phyloP scores from a whole-genome alignment of 1,140 invertebrate species.

The Anadara kagoshimensis region DNA sequence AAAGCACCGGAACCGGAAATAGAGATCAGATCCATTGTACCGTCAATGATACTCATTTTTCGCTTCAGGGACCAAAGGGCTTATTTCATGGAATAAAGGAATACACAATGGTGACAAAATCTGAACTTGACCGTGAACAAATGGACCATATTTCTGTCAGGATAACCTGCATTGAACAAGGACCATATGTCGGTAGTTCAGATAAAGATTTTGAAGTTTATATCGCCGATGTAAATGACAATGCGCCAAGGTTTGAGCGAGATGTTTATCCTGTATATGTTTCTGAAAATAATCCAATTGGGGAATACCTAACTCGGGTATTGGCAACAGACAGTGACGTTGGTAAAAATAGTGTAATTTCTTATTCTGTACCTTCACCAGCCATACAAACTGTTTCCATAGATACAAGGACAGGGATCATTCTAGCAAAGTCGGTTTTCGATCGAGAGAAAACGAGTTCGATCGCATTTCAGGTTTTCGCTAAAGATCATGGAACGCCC shows the following conservation, averaged over 20 bases:
- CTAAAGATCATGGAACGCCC: slow-evolving; percentile 12
- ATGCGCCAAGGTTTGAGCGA: slow-evolving; percentile 19
- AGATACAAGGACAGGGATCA: slow-evolving; percentile 15
- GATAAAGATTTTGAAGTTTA: slow-evolving; percentile 74
- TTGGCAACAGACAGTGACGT: slow-evolving; percentile 26
- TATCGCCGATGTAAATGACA: slow-evolving; percentile 26
- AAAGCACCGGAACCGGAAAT: slow-evolving; percentile 48
- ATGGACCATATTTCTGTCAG: slow-evolving; percentile 14
- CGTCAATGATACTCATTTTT: no score
- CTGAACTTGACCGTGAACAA: no score
- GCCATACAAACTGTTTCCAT: slow-evolving; percentile 8
- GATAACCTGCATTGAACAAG: slow-evolving; percentile 7
- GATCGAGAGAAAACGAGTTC: slow-evolving; percentile 14
- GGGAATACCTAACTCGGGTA: slow-evolving; percentile 20
- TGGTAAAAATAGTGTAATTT: slow-evolving; percentile 15
- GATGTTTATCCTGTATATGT: slow-evolving; percentile 11
- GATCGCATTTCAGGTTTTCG: slow-evolving; percentile 20
- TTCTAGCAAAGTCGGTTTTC: slow-evolving; percentile 5
- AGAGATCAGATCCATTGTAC: slow-evolving; percentile 43
- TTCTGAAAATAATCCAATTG: slow-evolving; percentile 16
- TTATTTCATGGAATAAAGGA: slow-evolving; percentile 44
- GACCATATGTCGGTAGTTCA: slow-evolving; percentile 70
- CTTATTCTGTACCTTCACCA: slow-evolving; percentile 11
- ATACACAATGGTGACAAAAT: slow-evolving; percentile 37
- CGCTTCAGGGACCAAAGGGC: slow-evolving; percentile 50